A percentile compares a stretch with the other conserved stretches of the same genome.
Evolutionary conservation across 2,797 vertebrate genomes (phyloP).

Genomic region (Syngnathus acus): DNA sequence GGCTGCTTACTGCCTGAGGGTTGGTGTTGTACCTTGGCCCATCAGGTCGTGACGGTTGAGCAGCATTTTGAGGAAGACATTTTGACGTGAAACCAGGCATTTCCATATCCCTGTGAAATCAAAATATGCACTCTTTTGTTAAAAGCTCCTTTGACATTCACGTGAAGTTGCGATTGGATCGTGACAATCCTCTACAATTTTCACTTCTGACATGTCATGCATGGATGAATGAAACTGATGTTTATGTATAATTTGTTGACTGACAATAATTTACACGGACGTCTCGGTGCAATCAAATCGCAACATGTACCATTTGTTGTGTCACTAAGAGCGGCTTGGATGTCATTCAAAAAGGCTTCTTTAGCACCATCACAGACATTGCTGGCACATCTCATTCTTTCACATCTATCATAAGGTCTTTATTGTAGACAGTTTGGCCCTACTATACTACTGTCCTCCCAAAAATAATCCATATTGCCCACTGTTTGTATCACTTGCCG

Average conservation of each 20-base stretch:
- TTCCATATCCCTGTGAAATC: background rate
- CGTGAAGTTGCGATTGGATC: no score
- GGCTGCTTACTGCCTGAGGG: background rate
- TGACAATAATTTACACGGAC: background rate
- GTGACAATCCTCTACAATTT: background rate
- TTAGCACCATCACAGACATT: background rate
- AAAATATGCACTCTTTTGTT: background rate
- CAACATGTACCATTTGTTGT: no score
- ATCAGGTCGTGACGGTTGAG: conserved; percentile 3
- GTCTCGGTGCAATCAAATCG: no score
- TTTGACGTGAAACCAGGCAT: background rate
- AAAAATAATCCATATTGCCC: no score
- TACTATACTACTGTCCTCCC: no score
- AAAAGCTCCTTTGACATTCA: background rate
- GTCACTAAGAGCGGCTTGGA: background rate
- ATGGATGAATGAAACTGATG: background rate
- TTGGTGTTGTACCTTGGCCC: conserved; percentile 9
- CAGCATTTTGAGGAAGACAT: conserved; percentile 8
- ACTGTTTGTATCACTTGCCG: background rate
- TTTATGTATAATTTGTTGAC: background rate
- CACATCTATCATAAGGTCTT: background rate
- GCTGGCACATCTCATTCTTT: background rate
- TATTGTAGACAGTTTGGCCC: background rate
- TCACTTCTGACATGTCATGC: background rate
- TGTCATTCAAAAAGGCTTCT: background rate